Conservation (phyloP, 2,888 invertebrate species). For the Terebella lapidaria region DNA sequence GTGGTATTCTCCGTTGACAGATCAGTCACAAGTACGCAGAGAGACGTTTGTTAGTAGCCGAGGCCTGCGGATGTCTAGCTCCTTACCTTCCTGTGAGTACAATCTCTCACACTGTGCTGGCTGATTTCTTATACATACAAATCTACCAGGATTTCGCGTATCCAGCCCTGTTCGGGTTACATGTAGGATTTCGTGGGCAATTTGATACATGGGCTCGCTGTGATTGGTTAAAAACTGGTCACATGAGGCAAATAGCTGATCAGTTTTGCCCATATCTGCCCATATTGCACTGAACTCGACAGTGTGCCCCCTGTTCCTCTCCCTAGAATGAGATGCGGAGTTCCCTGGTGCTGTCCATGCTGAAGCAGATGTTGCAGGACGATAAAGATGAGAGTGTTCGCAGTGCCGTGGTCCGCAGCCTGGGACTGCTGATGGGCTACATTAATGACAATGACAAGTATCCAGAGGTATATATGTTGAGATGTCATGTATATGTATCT, state of each 20-base stretch:
- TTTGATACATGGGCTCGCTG: no score
- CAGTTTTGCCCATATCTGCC: no score
- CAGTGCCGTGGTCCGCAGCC: slow-evolving; percentile 61
- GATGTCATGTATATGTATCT: no score
- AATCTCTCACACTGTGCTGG: no score
- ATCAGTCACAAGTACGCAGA: slow-evolving; percentile 66
- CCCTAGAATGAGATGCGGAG: slow-evolving; percentile 58
- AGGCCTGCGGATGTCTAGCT: slow-evolving; percentile 65
- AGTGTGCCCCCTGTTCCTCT: no score
- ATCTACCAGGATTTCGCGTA: no score
- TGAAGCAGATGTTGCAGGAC: slow-evolving; percentile 67
- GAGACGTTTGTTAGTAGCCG: slow-evolving; percentile 64
- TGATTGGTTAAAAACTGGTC: no score
- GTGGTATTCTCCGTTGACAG: slow-evolving; percentile 38
- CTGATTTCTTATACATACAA: no score
- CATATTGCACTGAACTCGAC: no score
- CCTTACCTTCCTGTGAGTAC: slow-evolving; percentile 63
- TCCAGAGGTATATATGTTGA: slow-evolving; percentile 55
- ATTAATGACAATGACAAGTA: slow-evolving; percentile 67
- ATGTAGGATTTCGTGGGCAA: no score
- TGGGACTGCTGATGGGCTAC: slow-evolving; percentile 62
- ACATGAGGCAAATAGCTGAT: no score
- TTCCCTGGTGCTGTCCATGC: slow-evolving; percentile 67
- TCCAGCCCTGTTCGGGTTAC: no score
- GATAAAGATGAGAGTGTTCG: slow-evolving; percentile 64